Evolutionary conservation across 2,888 invertebrate genomes (phyloP), one percentile per base, ranked within the genome.

Genomic region (Orthosia cruda): DNA sequence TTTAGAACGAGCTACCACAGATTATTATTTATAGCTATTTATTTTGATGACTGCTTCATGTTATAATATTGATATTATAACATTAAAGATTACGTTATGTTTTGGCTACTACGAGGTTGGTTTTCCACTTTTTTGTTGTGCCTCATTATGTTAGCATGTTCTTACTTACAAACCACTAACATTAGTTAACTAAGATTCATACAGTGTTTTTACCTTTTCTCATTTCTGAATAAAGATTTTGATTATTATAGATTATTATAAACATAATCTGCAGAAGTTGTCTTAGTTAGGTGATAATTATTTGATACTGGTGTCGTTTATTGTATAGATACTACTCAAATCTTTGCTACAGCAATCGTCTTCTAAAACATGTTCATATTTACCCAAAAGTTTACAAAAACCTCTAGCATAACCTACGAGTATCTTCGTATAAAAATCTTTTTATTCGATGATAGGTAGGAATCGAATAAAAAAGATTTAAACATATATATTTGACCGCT

Each of bases 91-190:
- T 55, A 49, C 58, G 58, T 47, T 68, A 50, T 63, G 73, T 71
- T 73, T 52, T 52, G 12, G 40, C 18, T 54, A 23, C 26, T 32
- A 23, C 52, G 20, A 40, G 45, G 58, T 47, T 52, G 50, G 23
- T 64, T 81, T 74, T 75, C 70, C 66, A 45, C 45, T 59, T 81
- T 74, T 81, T 68, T 69, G 54, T 49, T 40, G 20, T 47, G 45
- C 65, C n/a, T 50, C 15, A 45, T 49, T 32, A 71, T 54, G 18
- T 47, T 61, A 71, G 23, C 52, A 62, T 79, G 26, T 52, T 69
- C 11, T 64, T 52, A 32, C 58, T 23, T 52, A 9, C 18, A 45
- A 58, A 20, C 20, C n/a, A n/a, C n/a, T n/a, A n/a, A n/a, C 26
- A 26, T 26, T 26, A 26, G 26, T 26, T 26, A 26, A 2, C 26